Evolutionary conservation across 2,888 invertebrate genomes (phyloP), one percentile per base, ranked within the genome.

Genomic region (Scrobipalpa atriplicella): DNA sequence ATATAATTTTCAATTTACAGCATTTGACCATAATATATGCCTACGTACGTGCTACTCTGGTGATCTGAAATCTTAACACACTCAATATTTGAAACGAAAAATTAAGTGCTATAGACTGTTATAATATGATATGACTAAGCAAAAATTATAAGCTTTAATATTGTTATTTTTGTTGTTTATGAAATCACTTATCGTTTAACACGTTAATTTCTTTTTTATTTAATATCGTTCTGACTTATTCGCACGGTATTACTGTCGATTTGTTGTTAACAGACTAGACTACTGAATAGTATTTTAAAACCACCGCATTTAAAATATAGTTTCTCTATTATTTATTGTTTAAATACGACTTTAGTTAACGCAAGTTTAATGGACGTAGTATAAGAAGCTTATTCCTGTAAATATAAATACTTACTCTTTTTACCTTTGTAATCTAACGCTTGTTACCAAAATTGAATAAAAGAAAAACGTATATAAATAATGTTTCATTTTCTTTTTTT

Each of bases 231-330:
- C 10, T 39, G 16, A 52, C 18, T 52, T 18, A 2, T 9, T 19
- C 21, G 54, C 21, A 29, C 29, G 13, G 19, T 13, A 1, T 56
- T 21, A 13, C 21, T 13, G 29, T 13, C 19, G 10, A 56, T 56
- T 56, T 13, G 29, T 21, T 38, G 36, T 58, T 58, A 38, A 58
- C 58, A 29, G 29, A 13, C n/a, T 52, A 13, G 2, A 29, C 58
- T 16, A 38, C 13, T 16, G 2, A 29, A 29, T 13, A 16, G 56
- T 56, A 29, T 58, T 58, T 64, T 67, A 36, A 66, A 41, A 66
- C 66, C 60, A 61, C 36, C 62, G 58, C 66, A 47, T 51, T 56
- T 62, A 63, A 64, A 29, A 56, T 19, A n/a, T 56, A 56, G 56
- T n/a, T 38, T 52, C 18, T 39, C 11, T 60, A 64, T 29, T 63